Evolutionary conservation across 2,888 invertebrate species (phyloP), one percentile per base, ranked within the genome.

Genomic region (Ecdyonurus torrentis): DNA sequence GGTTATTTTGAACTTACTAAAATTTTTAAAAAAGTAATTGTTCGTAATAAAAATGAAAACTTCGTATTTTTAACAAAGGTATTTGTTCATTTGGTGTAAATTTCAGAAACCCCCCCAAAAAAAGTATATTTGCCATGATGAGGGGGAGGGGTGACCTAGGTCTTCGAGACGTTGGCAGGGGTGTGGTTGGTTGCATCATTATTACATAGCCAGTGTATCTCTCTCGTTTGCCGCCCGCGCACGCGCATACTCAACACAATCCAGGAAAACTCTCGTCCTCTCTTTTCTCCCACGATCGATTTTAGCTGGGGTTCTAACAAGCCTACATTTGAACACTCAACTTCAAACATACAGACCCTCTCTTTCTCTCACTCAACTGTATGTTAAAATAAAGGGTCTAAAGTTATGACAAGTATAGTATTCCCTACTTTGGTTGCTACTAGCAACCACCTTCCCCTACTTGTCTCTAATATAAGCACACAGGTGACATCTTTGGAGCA

Each of bases 401-500:
- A n/a, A n/a, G n/a, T n/a, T n/a, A n/a, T n/a, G n/a, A n/a, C n/a
- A n/a, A n/a, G n/a, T n/a, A n/a, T n/a, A n/a, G n/a, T 25, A 19
- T 23, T 24, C 22, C 23, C n/a, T 37, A n/a, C 60, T 24, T 1
- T 22, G 10, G 19, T 25, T 19, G 15, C 20, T 15, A 2, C 62
- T 25, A 24, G 60, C 60, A 24, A 24, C 60, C 37, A 19, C 25
- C 37, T 22, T 5, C 62, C 62, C 15, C 23, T 2, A 20, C 23
- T 24, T 22, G 18, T 5, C 3, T 22, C 58, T 37, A 25, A 2
- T 25, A 10, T 2, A 2, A 58, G n/a, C n/a, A 10, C 22, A 55
- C 55, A 55, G 55, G 55, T 55, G 55, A 55, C 55, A 55, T 55
- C 55, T 55, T 10, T 55, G 55, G 55, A 55, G 55, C 55, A 55